Percentiles rank a stretch among this genome's conserved stretches.
Evolutionary conservation across 2,888 invertebrate species (phyloP).

Genomic region (Nesidiocoris tenuis): DNA sequence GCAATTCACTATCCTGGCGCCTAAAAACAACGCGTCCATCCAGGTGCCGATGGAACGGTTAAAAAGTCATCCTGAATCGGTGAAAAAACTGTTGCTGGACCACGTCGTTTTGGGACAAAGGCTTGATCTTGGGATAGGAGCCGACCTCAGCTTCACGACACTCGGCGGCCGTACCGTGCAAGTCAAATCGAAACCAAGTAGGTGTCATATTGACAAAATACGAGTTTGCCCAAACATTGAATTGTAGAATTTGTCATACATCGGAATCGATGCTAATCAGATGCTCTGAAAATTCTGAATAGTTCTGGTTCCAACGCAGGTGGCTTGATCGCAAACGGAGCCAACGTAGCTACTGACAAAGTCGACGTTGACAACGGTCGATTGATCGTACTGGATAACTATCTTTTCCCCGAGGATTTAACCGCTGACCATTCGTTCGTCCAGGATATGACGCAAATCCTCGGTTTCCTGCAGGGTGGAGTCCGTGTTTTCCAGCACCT

Average conservation of each 20-base stretch:
- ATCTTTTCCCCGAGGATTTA: slow-evolving; percentile 56
- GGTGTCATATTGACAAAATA: too few relatives aligned
- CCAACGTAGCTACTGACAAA: slow-evolving; percentile 55
- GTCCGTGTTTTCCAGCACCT: slow-evolving; percentile 66
- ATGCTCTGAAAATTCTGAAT: too few relatives aligned
- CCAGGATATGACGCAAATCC: slow-evolving; percentile 59
- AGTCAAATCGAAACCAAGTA: slow-evolving; percentile 54
- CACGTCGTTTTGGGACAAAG: slow-evolving; percentile 62
- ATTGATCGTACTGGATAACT: slow-evolving; percentile 56
- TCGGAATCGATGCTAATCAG: too few relatives aligned
- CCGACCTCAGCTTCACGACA: slow-evolving; percentile 57
- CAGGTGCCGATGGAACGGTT: slow-evolving; percentile 55
- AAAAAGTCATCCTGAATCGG: slow-evolving; percentile 57
- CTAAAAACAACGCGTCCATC: slow-evolving; percentile 58
- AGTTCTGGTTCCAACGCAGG: slow-evolving; percentile 36
- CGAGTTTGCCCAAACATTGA: too few relatives aligned
- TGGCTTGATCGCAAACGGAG: slow-evolving; percentile 56
- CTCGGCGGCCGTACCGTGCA: slow-evolving; percentile 56
- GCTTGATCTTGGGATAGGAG: slow-evolving; percentile 58
- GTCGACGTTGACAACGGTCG: slow-evolving; percentile 56
- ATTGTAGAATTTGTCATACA: too few relatives aligned
- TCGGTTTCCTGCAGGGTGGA: slow-evolving; percentile 63
- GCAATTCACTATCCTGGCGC: slow-evolving; percentile 63
- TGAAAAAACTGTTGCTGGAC: slow-evolving; percentile 62
- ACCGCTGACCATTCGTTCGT: slow-evolving; percentile 51